phyloP scores from a whole-genome alignment of 2,888 invertebrate genomes.

The Chloromyia formosa region DNA sequence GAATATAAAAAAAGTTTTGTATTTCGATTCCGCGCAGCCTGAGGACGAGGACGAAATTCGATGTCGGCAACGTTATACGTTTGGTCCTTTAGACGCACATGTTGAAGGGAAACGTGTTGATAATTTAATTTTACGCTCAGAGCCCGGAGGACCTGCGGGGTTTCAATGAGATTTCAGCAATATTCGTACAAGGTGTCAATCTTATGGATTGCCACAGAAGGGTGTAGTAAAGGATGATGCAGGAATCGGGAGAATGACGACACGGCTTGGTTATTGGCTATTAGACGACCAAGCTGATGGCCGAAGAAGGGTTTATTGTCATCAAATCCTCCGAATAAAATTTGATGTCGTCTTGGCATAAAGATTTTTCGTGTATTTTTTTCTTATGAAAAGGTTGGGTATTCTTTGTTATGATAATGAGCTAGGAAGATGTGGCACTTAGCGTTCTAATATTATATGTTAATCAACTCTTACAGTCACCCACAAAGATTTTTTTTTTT shows the following conservation, averaged over 20 bases:
- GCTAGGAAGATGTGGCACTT: background rate
- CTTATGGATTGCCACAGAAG: background rate
- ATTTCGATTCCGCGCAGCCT: background rate
- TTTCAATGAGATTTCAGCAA: constrained; percentile 22
- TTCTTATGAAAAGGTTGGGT: no score
- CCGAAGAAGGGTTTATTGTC: constrained; percentile 1
- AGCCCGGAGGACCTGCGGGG: background rate
- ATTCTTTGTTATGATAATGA: background rate
- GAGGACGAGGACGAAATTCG: background rate
- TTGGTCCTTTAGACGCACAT: constrained; percentile 8
- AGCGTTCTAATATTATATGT: constrained; percentile 4
- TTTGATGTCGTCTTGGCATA: constrained; percentile 16
- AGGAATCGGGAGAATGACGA: no score
- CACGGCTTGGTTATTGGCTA: background rate
- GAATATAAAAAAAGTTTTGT: constrained; percentile 5
- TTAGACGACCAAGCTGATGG: background rate
- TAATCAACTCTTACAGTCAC: background rate
- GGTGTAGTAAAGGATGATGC: background rate
- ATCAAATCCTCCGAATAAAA: constrained; percentile 27
- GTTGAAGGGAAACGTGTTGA: background rate
- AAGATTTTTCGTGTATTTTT: no score
- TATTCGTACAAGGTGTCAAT: constrained; percentile 23
- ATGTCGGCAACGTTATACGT: constrained; percentile 11
- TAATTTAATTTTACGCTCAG: constrained; percentile 35
- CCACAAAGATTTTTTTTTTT: no score